phyloP scores from a whole-genome alignment of 2,797 vertebrate species.

The Acipenser transmontanus region DNA sequence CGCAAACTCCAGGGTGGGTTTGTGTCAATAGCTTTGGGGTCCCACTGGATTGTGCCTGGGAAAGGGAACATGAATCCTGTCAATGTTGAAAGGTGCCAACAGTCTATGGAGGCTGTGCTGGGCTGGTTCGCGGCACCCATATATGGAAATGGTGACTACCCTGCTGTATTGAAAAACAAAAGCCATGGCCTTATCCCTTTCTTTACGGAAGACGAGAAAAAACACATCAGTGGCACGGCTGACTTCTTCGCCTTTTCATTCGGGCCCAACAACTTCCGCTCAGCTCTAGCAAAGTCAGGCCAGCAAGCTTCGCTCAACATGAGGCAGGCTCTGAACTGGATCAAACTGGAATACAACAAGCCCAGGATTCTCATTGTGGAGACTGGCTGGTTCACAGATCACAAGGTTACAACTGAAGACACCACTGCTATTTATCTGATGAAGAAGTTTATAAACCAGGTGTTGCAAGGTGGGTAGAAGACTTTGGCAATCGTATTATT shows the following conservation, averaged over 20 bases:
- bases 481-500: too few species aligned
- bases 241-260: slow-evolving; percentile 95
- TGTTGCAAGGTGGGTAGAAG: slow-evolving; percentile 75
- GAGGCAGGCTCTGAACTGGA: slow-evolving; percentile 76
- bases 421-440: slow-evolving; percentile 82
- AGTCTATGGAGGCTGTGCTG: slow-evolving; percentile 76
- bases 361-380: slow-evolving; percentile 77
- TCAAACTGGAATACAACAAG: slow-evolving; percentile 78
- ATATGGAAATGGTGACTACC: slow-evolving; percentile 82
- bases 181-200: slow-evolving; percentile 53
- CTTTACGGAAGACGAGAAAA: slow-evolving; percentile 71
- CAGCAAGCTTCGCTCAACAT: slow-evolving; percentile 73
- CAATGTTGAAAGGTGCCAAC: slow-evolving; percentile 70
- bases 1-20: slow-evolving; percentile 70
- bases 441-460: slow-evolving; percentile 87
- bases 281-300: slow-evolving; percentile 60
- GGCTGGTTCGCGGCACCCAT: slow-evolving; percentile 93
- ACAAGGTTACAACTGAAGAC: slow-evolving; percentile 75
- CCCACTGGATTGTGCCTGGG: slow-evolving; percentile 86
- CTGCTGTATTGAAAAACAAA: slow-evolving; percentile 63
- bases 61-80: slow-evolving; percentile 39
- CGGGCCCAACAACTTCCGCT: slow-evolving; percentile 80
- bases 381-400: slow-evolving; percentile 88
- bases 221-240: slow-evolving; percentile 70
- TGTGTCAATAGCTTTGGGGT: slow-evolving; percentile 84